These are phyloP conservation scores for Numida meleagris DNA, from an alignment of 2,113 vertebrate genomes.

Conservation along the genomic window DNA sequence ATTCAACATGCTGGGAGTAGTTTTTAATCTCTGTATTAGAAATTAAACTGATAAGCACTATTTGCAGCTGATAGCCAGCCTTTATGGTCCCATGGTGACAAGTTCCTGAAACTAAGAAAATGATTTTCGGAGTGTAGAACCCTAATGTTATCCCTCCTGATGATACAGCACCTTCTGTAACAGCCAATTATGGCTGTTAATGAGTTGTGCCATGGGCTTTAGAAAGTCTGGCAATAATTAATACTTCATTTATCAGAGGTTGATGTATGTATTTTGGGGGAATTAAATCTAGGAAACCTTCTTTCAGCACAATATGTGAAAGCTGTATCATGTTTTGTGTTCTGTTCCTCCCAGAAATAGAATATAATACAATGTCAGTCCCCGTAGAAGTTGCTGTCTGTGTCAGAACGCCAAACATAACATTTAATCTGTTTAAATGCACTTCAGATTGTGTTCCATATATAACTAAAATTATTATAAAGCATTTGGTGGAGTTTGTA, in stretches of 20 bases:
- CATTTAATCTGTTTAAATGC: background rate
- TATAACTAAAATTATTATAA: background rate
- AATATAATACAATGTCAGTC: background rate
- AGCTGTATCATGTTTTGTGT: background rate
- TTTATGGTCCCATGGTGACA: background rate
- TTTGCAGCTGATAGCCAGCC: background rate
- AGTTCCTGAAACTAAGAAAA: background rate
- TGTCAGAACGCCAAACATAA: background rate
- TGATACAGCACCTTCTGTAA: background rate
- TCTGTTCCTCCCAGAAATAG: background rate
- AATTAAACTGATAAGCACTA: background rate
- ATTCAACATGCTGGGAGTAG: background rate
- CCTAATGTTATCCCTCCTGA: accelerated
- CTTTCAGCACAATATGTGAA: background rate
- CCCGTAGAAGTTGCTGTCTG: background rate
- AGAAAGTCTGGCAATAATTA: background rate
- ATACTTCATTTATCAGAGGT: background rate
- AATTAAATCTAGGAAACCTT: background rate
- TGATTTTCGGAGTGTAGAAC: background rate
- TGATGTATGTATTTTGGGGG: background rate
- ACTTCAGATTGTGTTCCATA: background rate
- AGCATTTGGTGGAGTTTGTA: background rate
- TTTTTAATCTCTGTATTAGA: background rate
- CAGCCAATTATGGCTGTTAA: background rate
- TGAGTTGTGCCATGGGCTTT: background rate